Evolutionary conservation across 1,140 invertebrate genomes (phyloP), one percentile per base, ranked within the genome.

Genomic region (Brachionus paranguensis): DNA sequence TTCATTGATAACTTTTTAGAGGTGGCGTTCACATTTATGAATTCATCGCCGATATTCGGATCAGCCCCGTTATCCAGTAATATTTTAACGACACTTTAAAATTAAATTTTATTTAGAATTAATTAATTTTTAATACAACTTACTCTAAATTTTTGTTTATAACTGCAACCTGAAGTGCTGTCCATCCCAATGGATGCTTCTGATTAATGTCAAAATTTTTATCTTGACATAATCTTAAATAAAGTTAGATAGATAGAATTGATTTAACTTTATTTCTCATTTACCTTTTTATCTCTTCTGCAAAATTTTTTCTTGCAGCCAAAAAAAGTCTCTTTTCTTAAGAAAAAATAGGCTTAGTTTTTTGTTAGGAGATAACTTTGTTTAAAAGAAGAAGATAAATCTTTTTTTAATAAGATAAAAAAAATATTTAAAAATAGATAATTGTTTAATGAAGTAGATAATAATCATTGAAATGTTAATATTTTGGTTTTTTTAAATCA

Each of bases 101-200:
- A 79, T 78, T 85, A 27, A 81, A 55, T 81, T 45, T 83, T 37
- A 68, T 29, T 41, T 45, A 47, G 2, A 12, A n/a, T 12, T 47
- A 7, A 17, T 55, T 43, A 20, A 17, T 43, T 45, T 68, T 60
- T 65, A 7, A 29, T 64, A 7, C 24, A 43, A 17, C 24, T 78
- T 70, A 85, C 68, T 60, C 50, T 70, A 17, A 14, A 60, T 92
- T 91, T 64, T 92, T 92, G 90, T 95, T 95, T 17, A 95, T 92
- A 33, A 93, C 93, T 79, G 95, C 94, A 68, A 93, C 91, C 89
- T 95, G 94, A 43, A 96, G 89, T 12, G 94, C 91, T 65, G 94
- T 95, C 95, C 95, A 96, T 47, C 95, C 95, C 41, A 95, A 84
- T 43, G 85, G 60, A 85, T 89, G 89, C 65, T 86, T 85, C 17